Evolutionary conservation across 2,113 vertebrate species (phyloP).

Genomic region (Alaudala cheleensis): DNA sequence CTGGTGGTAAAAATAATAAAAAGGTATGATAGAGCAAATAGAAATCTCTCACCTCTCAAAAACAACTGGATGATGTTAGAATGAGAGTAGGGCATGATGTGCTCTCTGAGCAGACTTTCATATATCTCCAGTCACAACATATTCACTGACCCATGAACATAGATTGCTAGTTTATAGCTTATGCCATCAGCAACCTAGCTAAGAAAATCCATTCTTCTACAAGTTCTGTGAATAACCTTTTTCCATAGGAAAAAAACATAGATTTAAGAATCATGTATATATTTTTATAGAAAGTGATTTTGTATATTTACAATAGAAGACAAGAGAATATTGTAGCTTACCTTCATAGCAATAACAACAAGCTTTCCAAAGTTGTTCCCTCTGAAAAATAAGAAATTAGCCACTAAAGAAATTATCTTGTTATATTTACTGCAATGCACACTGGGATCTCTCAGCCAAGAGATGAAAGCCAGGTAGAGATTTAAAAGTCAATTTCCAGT

Average conservation of each 20-base stretch:
- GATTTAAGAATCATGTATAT: not conserved
- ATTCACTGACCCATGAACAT: not conserved
- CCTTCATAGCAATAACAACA: not conserved
- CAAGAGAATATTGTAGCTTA: not conserved
- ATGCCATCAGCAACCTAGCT: not conserved
- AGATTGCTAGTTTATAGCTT: not conserved
- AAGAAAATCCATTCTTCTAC: not conserved
- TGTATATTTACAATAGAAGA: not conserved
- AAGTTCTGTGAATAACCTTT: not conserved
- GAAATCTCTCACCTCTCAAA: constrained; percentile 36
- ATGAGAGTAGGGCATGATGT: not conserved
- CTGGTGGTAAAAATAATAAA: not conserved
- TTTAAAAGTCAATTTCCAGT: not conserved
- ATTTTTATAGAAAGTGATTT: not conserved
- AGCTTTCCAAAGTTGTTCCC: not conserved
- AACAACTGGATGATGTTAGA: not conserved
- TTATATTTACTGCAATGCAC: not conserved
- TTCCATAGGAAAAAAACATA: not conserved
- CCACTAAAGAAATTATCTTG: not conserved
- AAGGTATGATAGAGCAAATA: not conserved
- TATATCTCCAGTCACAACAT: not conserved
- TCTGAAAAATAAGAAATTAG: not conserved
- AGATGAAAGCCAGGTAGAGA: not conserved
- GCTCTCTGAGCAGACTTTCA: not conserved
- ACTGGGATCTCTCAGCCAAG: not conserved